Evolutionary conservation across 1,140 invertebrate species (phyloP), one percentile per base, ranked within the genome.

Genomic region (Trinorchestia longiramus): DNA sequence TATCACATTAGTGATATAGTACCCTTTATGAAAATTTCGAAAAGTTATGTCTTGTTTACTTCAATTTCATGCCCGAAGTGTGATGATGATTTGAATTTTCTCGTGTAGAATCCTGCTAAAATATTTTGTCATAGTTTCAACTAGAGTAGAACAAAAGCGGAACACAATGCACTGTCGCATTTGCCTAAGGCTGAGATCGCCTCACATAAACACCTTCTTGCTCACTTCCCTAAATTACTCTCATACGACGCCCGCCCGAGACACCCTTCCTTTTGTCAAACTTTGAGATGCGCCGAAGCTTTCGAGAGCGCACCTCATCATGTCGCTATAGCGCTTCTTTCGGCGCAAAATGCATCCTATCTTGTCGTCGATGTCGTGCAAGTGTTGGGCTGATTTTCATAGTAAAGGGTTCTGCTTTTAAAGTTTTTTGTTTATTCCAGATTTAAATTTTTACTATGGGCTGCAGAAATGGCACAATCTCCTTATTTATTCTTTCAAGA

Each of bases 221-320:
- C 92, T 94, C 92, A 94, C 92, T 94, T 43, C 44, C 40, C 92
- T 47, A 94, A 94, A 94, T 94, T 94, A 94, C 92, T 15, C 43
- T 94, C 92, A 47, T 47, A 36, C 88, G 41, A 43, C 88, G 36
- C 41, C 43, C 88, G 41, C 88, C 28, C 62, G 40, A 42, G 44
- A 94, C 92, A 94, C 92, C 92, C 92, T 94, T 94, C 43, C 44
- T 94, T 94, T 47, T 44, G 43, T 47, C 43, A 94, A 45, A 94
- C 92, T 94, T 94, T 45, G 41, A 94, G 44, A 44, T 42, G 41
- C 41, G 41, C 11, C 3, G 92, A 47, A 43, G 92, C 92, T 94
- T 45, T 94, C 43, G 43, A 94, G 40, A 44, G 15, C 43, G 44
- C 43, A 47, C 43, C 92, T 94, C 92, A 94, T 94, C 92, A 94